phyloP scores from a whole-genome alignment of 2,113 vertebrate species.

The Mustela nigripes region DNA sequence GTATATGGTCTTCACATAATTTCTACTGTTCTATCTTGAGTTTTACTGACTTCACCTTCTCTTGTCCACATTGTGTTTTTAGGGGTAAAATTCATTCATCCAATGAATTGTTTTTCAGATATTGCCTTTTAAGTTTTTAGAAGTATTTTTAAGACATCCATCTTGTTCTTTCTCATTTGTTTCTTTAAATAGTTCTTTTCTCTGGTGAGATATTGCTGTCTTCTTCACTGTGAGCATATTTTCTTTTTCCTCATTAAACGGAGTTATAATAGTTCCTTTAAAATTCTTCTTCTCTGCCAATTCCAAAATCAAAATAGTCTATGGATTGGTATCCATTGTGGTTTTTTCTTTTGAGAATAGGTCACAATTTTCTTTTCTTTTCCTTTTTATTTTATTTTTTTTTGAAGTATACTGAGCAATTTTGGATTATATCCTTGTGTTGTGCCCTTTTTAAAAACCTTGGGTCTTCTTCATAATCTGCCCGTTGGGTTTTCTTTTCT shows the following conservation, averaged over 20 bases:
- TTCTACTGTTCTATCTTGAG: neutral
- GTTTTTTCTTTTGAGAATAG: constrained; percentile 29
- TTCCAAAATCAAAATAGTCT: neutral
- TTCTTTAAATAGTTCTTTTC: constrained; percentile 14
- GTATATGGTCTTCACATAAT: neutral
- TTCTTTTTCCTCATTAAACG: neutral
- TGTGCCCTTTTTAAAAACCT: neutral
- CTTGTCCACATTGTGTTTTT: neutral
- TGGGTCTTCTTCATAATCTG: neutral
- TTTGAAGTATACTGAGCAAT: neutral
- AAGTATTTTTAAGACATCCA: neutral
- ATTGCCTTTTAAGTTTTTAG: neutral
- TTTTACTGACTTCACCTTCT: neutral
- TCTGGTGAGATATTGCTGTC: neutral
- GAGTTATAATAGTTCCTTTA: neutral
- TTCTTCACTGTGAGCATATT: neutral
- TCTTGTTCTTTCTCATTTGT: neutral
- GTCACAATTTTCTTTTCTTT: neutral
- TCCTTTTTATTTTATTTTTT: neutral
- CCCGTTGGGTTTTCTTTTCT: neutral
- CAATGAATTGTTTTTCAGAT: constrained; percentile 3
- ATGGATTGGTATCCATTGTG: neutral
- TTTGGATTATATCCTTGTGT: neutral
- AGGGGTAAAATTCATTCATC: neutral
- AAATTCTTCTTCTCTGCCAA: neutral